Percentiles rank a stretch among this genome's conserved stretches.
Evolutionary conservation across 2,797 vertebrate genomes (phyloP).

Genomic region (Acanthiza pusilla): DNA sequence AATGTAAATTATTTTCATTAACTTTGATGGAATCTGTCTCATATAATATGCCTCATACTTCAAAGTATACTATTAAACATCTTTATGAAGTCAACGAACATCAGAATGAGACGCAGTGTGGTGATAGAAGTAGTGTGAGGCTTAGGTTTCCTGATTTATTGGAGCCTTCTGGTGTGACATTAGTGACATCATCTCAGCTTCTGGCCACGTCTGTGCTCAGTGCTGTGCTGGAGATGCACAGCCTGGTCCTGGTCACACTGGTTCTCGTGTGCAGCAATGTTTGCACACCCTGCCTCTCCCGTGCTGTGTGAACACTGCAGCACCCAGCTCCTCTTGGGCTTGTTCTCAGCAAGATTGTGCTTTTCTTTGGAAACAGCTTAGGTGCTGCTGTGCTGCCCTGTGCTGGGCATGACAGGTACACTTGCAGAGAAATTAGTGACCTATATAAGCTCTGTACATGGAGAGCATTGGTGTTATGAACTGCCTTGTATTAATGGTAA

Average conservation of each 20-base stretch:
- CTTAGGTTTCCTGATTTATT: neutral
- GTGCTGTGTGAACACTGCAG: neutral
- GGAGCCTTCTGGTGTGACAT: neutral
- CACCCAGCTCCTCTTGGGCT: neutral
- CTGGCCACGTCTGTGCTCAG: neutral
- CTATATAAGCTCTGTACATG: neutral
- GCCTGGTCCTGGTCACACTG: neutral
- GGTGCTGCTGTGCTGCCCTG: neutral
- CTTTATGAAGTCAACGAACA: neutral
- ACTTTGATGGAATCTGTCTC: neutral
- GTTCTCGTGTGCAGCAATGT: neutral
- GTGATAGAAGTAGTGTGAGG: neutral
- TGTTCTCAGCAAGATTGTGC: neutral
- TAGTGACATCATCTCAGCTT: neutral
- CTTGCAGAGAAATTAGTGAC: neutral
- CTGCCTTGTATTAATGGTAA: neutral
- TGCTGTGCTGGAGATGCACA: neutral
- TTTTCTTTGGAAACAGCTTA: neutral
- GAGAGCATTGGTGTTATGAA: neutral
- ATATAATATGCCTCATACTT: neutral
- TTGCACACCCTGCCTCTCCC: neutral
- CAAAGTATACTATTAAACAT: neutral
- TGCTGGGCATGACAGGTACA: neutral
- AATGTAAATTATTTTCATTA: constrained; percentile 30
- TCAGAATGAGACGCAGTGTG: neutral